Evolutionary conservation across 2,888 invertebrate genomes (phyloP).

Genomic region (Oscheius sp.): DNA sequence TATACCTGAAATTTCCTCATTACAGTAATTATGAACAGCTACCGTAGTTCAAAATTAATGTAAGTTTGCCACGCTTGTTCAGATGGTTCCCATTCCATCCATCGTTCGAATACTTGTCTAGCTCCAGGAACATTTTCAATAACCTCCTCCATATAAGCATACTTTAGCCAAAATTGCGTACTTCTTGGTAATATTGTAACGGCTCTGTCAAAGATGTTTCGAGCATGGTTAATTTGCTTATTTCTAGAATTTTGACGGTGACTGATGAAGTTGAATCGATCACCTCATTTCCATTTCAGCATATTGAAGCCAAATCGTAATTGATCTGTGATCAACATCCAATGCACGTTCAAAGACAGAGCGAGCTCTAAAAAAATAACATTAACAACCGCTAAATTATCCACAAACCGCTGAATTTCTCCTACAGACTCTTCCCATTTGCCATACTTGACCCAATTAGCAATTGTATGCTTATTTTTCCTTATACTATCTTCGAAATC

Average conservation of each 20-base stretch:
- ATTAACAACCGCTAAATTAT: not conserved
- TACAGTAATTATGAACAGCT: not conserved
- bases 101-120: constrained; percentile 89
- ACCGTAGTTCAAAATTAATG: constrained; percentile 94
- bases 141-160: constrained; percentile 99
- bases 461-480: constrained; percentile 86
- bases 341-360: constrained; percentile 96
- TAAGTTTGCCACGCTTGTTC: constrained; percentile 99
- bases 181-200: constrained; percentile 94
- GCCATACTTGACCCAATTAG: constrained; percentile 99
- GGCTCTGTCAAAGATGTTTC: constrained; percentile 98
- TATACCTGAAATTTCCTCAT: constrained; percentile 78
- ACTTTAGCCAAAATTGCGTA: constrained; percentile 99
- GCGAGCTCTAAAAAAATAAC: constrained; percentile 76
- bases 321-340: constrained; percentile 96
- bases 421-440: constrained; percentile 91
- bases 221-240: constrained; percentile 88
- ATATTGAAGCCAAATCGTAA: constrained; percentile 87
- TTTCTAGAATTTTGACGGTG: constrained; percentile 63
- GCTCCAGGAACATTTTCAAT: constrained; percentile 91
- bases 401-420: constrained; percentile 59
- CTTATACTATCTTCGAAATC: constrained; percentile 95
- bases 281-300: constrained; percentile 99
- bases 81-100: constrained; percentile 99
- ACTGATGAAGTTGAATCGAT: not conserved